Evolutionary conservation across 2,888 invertebrate genomes (phyloP), one percentile per base, ranked within the genome.

Genomic region (Gari tellinella): DNA sequence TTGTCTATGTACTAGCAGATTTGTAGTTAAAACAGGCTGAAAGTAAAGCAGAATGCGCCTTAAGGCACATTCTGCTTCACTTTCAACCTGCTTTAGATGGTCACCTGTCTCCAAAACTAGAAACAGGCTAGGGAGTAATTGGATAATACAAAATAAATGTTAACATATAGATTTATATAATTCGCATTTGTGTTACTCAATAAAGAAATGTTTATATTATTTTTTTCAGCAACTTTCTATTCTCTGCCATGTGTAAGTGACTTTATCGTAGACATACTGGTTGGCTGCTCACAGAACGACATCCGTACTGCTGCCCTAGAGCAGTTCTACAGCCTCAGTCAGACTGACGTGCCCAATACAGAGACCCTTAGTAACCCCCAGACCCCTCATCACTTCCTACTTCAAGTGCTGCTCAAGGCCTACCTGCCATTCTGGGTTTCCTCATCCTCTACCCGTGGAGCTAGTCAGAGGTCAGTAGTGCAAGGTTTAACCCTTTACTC

Each of bases 371-470:
- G 78, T 64, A 85, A 82, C 72, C 85, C 83, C 23, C 89, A 85
- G 73, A 87, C 85, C 17, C 89, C 91, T 0, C 89, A 88, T 43
- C 89, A 91, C 66, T 92, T 91, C 79, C 81, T 91, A 37, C 80
- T 91, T 26, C 86, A 88, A 64, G 89, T 92, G n/a, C 85, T 93
- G 52, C 87, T 92, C 19, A 92, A 92, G 80, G 92, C 92, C 51
- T 91, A 90, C 12, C 90, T 93, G 38, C 93, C 93, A 2, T 90
- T 93, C 73, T 93, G 93, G 93, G 92, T 93, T 37, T 87, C 92
- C 5, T 92, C 92, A 10, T 89, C 91, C 61, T 88, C 88, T 46
- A 90, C 92, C 21, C 81, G 93, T 14, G 92, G 92, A 7, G 89
- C 92, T 65, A 92, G 91, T 75, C 92, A 92, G 58, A 90, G 89